These are phyloP conservation scores for Scaptomyza cyrtandrae DNA, from an alignment of 2,888 invertebrate species.

Conservation along the genomic window DNA sequence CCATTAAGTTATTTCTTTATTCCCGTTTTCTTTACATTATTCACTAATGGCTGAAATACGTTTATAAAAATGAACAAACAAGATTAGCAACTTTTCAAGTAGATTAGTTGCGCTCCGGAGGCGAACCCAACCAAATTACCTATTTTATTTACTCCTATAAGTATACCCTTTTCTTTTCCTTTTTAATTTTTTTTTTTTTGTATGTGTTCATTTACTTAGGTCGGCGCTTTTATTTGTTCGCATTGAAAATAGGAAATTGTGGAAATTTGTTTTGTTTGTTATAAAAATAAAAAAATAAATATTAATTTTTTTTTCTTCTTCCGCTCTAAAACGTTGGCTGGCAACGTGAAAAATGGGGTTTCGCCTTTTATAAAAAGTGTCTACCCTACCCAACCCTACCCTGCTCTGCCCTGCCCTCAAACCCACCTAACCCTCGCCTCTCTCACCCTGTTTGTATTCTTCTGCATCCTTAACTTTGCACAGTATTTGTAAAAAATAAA, in stretches of 20 bases:
- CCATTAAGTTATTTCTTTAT: neutral
- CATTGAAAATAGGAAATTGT: constrained; percentile 70
- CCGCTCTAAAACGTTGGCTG: constrained; percentile 59
- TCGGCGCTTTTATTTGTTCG: constrained; percentile 55
- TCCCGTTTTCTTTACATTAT: neutral
- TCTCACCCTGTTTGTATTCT: constrained; percentile 4
- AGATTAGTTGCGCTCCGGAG: constrained; percentile 5
- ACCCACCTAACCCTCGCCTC: neutral
- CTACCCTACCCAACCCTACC: neutral
- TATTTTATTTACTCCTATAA: constrained; percentile 7
- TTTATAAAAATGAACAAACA: neutral
- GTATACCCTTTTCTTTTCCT: constrained; percentile 33
- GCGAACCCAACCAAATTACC: constrained; percentile 15
- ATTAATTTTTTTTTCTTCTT: constrained; percentile 60
- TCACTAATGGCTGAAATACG: neutral
- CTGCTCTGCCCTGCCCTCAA: constrained; percentile 9
- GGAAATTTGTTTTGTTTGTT: constrained; percentile 69
- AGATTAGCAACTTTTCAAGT: constrained; percentile 9
- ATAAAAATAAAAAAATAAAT: constrained; percentile 64
- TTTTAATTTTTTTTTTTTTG: constrained; percentile 23
- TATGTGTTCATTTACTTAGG: constrained; percentile 29
- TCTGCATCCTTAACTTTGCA: constrained; percentile 41
- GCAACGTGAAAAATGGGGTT: constrained; percentile 61
- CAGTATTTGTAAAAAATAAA: constrained; percentile 72
- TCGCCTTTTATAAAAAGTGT: constrained; percentile 18